These are phyloP conservation scores for Mus spicilegus DNA, from an alignment of 2,113 vertebrate species.

Conservation along the genomic window DNA sequence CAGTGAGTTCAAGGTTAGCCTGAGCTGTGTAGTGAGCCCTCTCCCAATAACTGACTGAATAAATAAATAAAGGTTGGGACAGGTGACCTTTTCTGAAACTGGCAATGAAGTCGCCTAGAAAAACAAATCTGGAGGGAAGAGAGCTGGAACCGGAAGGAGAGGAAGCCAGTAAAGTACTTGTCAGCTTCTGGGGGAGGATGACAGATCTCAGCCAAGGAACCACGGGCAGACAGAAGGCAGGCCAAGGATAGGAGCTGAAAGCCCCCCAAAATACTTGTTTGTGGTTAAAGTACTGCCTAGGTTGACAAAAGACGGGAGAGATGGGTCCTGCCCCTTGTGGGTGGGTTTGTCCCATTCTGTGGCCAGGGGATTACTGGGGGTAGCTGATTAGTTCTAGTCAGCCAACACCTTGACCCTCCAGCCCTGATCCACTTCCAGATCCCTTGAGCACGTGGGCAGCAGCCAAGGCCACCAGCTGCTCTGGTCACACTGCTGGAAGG, in stretches of 20 bases:
- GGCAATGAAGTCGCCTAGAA: neutral
- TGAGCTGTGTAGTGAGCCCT: neutral
- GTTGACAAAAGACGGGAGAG: neutral
- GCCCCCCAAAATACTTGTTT: neutral
- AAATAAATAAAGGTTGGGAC: neutral
- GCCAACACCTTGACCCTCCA: neutral
- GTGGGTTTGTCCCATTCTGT: neutral
- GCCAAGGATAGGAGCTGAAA: neutral
- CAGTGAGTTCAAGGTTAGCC: neutral
- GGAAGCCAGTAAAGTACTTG: neutral
- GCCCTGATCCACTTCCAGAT: neutral
- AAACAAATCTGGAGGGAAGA: neutral
- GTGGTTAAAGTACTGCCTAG: neutral
- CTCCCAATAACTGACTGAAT: neutral
- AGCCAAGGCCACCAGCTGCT: conserved; percentile 6
- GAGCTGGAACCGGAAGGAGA: neutral
- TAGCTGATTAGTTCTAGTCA: neutral
- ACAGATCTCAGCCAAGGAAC: neutral
- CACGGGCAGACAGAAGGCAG: neutral
- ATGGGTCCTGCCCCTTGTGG: neutral
- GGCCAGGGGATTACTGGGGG: neutral
- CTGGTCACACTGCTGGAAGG: neutral
- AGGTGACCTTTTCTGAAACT: neutral
- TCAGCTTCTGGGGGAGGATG: neutral
- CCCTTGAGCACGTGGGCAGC: neutral